Conservation (phyloP, 2,888 invertebrate genomes). For the Cosmopolites sordidus region DNA sequence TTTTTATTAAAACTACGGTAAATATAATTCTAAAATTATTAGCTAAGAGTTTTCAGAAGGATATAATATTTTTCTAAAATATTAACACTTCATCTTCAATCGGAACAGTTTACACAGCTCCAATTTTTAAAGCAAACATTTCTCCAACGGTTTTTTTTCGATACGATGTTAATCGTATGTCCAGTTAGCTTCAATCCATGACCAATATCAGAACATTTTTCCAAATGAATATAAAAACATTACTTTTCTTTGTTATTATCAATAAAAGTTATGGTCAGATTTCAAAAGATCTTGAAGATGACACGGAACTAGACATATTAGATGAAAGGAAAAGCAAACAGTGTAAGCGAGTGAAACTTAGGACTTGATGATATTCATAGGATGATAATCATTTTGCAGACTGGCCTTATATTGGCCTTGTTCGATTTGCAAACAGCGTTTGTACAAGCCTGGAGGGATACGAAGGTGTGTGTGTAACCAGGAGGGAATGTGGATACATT, state of each 20-base stretch:
- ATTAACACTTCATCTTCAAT: too few relatives aligned
- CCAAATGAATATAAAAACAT: too few relatives aligned
- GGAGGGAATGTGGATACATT: conserved; percentile 65
- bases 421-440: conserved; percentile 67
- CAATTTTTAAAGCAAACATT: conserved; percentile 5
- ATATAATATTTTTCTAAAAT: too few relatives aligned
- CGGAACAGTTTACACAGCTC: too few relatives aligned
- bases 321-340: conserved; percentile 10
- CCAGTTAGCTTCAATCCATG: too few relatives aligned
- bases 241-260: too few relatives aligned
- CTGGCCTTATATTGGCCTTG: conserved; percentile 51
- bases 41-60: too few relatives aligned
- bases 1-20: too few relatives aligned
- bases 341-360: conserved; percentile 10
- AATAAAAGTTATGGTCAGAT: background rate
- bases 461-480: conserved; percentile 70
- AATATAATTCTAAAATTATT: too few relatives aligned
- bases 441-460: conserved; percentile 65
- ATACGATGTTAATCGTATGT: too few relatives aligned
- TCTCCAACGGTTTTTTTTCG: background rate
- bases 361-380: background rate
- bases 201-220: too few relatives aligned
- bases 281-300: conserved; percentile 7
- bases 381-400: conserved; percentile 28
- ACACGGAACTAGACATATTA: conserved; percentile 9